Conservation (phyloP, 2,888 invertebrate species). For the Eristalinus sepulchralis region DNA sequence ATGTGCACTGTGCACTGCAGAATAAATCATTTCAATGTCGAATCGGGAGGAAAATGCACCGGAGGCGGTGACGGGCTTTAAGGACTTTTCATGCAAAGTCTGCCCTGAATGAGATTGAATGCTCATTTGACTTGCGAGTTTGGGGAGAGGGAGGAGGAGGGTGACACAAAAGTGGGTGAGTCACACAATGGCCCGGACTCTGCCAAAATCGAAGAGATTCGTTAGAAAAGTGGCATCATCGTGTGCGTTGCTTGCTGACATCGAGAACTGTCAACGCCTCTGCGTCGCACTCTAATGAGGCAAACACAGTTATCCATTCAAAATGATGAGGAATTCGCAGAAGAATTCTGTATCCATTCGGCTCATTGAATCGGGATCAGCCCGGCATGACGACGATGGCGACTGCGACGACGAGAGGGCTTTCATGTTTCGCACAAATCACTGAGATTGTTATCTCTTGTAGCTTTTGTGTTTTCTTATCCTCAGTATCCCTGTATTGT, state of each 20-base stretch:
- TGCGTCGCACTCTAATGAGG: conserved; percentile 28
- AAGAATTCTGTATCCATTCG: conserved; percentile 3
- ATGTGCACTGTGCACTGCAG: conserved; percentile 17
- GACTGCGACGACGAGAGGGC: not conserved
- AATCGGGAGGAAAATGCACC: not conserved
- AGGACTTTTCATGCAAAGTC: conserved; percentile 5
- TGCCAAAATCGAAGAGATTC: not conserved
- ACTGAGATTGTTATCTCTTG: not conserved
- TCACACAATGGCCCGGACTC: not conserved
- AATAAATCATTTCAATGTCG: conserved; percentile 47
- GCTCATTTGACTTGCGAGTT: conserved; percentile 27
- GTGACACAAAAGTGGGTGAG: not conserved
- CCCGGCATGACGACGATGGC: not conserved
- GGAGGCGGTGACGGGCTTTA: not conserved
- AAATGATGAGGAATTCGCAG: not conserved
- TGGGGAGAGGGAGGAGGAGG: not conserved
- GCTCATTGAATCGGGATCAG: conserved; percentile 22
- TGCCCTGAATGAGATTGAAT: conserved; percentile 27
- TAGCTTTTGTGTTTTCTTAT: conserved; percentile 22
- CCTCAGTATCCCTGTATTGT: conserved; percentile 12
- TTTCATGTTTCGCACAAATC: conserved; percentile 20
- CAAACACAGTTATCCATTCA: conserved; percentile 4
- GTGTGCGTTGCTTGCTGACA: not conserved
- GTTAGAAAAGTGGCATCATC: conserved; percentile 27
- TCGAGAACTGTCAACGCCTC: not conserved